Conservation (phyloP, 2,113 vertebrate genomes). For the Lepus europaeus region DNA sequence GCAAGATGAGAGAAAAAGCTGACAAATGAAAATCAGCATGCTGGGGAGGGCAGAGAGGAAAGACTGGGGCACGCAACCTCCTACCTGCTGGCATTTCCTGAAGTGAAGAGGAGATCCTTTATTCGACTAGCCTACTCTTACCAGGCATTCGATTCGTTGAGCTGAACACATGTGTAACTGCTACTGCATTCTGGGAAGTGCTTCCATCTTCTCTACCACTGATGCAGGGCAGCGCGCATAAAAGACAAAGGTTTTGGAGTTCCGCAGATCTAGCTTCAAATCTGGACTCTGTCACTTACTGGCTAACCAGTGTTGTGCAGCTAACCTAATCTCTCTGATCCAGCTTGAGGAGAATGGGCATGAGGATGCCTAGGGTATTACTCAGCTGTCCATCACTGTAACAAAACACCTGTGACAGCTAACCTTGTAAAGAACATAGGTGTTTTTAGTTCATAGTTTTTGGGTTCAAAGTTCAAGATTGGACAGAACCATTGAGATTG, state of each 20-base stretch:
- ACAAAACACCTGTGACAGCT: too few relatives aligned
- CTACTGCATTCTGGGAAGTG: not conserved
- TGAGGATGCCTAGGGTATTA: not conserved
- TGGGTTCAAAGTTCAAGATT: too few relatives aligned
- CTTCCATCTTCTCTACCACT: not conserved
- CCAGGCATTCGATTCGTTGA: constrained; percentile 42
- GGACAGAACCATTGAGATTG: too few relatives aligned
- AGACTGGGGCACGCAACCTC: not conserved
- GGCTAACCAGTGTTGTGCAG: not conserved
- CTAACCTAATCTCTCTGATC: not conserved
- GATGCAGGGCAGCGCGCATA: not conserved
- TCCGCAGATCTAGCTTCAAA: not conserved
- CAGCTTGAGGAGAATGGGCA: not conserved
- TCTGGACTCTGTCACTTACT: not conserved
- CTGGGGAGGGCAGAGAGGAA: not conserved
- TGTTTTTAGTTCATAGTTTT: too few relatives aligned
- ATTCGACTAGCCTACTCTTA: constrained; percentile 8
- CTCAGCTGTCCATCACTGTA: too few relatives aligned
- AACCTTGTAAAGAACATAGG: too few relatives aligned
- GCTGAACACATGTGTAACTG: constrained; percentile 25
- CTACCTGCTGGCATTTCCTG: not conserved
- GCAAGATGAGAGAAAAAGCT: not conserved
- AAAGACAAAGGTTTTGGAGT: not conserved
- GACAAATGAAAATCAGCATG: not conserved
- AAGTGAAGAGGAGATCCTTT: not conserved